Conservation (phyloP, 1,140 invertebrate genomes). For the Pygmarrhopalites habei region DNA sequence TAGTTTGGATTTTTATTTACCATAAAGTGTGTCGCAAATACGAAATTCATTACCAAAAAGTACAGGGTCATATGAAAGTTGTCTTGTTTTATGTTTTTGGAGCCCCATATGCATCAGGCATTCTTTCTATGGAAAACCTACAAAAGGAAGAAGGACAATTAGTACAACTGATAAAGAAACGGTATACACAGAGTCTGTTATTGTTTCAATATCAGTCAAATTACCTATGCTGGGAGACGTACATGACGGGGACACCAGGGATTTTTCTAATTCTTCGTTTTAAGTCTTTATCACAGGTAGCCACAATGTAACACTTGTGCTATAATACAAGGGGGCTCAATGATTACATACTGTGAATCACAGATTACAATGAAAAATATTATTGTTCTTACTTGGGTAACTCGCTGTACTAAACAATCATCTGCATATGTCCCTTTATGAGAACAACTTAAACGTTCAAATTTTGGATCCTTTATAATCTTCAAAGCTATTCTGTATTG, state of each 20-base stretch:
- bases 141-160: conserved; percentile 31
- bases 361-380: neutral
- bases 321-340: conserved; percentile 53
- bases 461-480: conserved; percentile 91
- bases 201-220: no score
- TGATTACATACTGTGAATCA: no score
- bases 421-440: conserved; percentile 99
- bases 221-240: conserved; percentile 76
- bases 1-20: no score
- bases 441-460: conserved; percentile 84
- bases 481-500: conserved; percentile 93
- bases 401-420: conserved; percentile 93
- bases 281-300: conserved; percentile 96
- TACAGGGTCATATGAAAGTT: no score
- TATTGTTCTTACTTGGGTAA: conserved; percentile 64
- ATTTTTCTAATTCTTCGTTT: conserved; percentile 95
- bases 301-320: conserved; percentile 99
- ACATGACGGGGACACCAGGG: conserved; percentile 98
- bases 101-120: conserved; percentile 96
- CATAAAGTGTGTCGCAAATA: no score
- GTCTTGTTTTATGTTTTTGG: no score
- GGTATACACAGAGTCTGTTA: no score
- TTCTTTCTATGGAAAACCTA: conserved; percentile 88
- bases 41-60: no score
- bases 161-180: no score